Percentiles rank a stretch among this genome's conserved stretches.
Conservation (phyloP, 2,113 vertebrate genomes). For the Mandrillus leucophaeus region DNA sequence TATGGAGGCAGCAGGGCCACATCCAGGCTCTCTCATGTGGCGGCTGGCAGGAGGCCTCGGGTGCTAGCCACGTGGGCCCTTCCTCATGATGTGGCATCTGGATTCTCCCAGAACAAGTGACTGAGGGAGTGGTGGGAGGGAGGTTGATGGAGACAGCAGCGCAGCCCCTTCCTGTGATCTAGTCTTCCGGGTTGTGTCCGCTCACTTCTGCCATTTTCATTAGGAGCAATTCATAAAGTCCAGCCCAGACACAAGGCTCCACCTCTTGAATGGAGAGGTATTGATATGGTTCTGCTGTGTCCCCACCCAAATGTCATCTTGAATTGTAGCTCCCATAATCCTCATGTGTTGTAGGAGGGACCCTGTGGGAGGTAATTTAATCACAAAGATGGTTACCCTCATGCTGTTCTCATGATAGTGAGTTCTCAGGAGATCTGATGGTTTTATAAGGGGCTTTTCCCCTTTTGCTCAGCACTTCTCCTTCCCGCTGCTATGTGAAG, state of each 20-base stretch:
- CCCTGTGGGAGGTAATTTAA: too few species aligned
- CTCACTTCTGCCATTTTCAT: not conserved
- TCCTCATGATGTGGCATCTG: not conserved
- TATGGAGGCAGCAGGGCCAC: fast-evolving
- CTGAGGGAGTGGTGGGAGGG: not conserved
- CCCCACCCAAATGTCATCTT: too few species aligned
- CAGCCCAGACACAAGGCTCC: not conserved
- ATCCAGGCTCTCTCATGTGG: fast-evolving
- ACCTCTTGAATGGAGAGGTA: not conserved
- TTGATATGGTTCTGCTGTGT: too few species aligned
- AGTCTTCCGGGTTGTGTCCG: fast-evolving
- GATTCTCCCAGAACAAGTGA: not conserved
- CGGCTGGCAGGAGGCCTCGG: not conserved
- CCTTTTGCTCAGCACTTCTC: too few species aligned
- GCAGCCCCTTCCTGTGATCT: too few species aligned
- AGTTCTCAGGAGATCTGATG: too few species aligned
- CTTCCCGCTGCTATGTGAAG: too few species aligned
- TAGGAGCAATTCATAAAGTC: not conserved
- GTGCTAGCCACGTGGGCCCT: fast-evolving
- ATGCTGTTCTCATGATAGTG: too few species aligned
- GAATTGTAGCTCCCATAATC: too few species aligned
- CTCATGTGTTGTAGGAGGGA: too few species aligned
- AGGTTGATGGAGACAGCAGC: fast-evolving
- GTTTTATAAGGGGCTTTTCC: too few species aligned
- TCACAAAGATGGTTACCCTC: too few species aligned